Conservation (phyloP, 2,888 invertebrate species). For the Conomelus anceps region DNA sequence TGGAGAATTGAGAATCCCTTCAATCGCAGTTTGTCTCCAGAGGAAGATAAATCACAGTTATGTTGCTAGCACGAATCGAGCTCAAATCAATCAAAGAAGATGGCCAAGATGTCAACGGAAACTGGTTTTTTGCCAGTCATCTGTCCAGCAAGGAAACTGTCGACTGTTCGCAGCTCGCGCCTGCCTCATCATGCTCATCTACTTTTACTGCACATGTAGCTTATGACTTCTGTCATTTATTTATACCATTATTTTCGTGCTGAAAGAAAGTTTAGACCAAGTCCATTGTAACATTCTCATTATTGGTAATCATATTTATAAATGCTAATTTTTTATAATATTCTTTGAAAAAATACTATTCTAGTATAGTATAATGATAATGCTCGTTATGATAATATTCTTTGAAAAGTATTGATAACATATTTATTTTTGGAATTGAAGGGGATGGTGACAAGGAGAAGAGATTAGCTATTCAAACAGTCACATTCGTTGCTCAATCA, state of each 20-base stretch:
- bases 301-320: too few species aligned
- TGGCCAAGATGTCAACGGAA: neutral
- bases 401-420: too few species aligned
- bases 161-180: neutral
- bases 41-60: neutral
- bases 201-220: neutral
- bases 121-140: neutral
- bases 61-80: neutral
- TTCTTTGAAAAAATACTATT: too few species aligned
- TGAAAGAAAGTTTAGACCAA: too few species aligned
- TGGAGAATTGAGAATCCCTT: neutral
- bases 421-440: too few species aligned
- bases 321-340: too few species aligned
- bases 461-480: too few species aligned
- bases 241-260: neutral
- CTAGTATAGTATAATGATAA: too few species aligned
- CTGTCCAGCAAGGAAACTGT: neutral
- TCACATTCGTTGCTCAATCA: too few species aligned
- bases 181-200: neutral
- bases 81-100: neutral
- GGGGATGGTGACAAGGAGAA: too few species aligned
- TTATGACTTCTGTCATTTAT: neutral
- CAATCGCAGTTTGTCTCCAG: neutral
- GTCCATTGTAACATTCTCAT: too few species aligned
- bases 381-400: too few species aligned